Base-by-base conservation (phyloP, 1,140 invertebrate species). In the Solenopsis fugax region DNA sequence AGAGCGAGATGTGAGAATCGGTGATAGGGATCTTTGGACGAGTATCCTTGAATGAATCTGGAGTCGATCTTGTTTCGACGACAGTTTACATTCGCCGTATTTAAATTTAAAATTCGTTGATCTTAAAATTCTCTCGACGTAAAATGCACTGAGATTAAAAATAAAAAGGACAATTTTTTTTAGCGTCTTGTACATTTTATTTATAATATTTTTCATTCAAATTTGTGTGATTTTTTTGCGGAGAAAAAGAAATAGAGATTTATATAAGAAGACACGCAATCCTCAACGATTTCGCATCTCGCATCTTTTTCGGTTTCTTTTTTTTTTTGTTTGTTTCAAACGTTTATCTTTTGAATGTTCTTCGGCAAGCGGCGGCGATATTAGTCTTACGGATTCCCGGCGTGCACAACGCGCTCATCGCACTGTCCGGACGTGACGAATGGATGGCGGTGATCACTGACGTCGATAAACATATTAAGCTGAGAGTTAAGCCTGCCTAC, bases 401-500 rank as follows among this genome's bases (percentile, higher is more conserved):
- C 37, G 64, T 29, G 24, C 48, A 50, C 24, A 77, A 86, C 78
- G 58, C 60, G 41, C 89, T 90, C 86, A 75, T 88, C 89, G 76
- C 81, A 71, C 80, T 24, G 56, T 71, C 64, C 60, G 41, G 77
- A 88, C 84, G 87, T 90, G 90, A 91, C 90, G 89, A 90, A 91
- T 88, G 89, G 86, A 54, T 37, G 82, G 37, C 21, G 54, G 73
- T 41, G 90, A 91, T 91, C 87, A 48, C 71, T 75, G 13, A 45
- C 45, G 65, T 86, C 72, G 89, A 90, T 90, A 90, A 90, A 90
- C 81, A 86, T 73, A 90, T 90, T 90, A 90, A 90, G 89, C 58
- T 86, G 64, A 60, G 76, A 73, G 81, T 88, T 88, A 88, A 90
- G 89, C 80, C 82, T 88, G 37, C 64, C 82, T 67, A 82, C 81